Evolutionary conservation across 2,888 invertebrate species (phyloP), one percentile per base, ranked within the genome.

Genomic region (Girardia tigrina): DNA sequence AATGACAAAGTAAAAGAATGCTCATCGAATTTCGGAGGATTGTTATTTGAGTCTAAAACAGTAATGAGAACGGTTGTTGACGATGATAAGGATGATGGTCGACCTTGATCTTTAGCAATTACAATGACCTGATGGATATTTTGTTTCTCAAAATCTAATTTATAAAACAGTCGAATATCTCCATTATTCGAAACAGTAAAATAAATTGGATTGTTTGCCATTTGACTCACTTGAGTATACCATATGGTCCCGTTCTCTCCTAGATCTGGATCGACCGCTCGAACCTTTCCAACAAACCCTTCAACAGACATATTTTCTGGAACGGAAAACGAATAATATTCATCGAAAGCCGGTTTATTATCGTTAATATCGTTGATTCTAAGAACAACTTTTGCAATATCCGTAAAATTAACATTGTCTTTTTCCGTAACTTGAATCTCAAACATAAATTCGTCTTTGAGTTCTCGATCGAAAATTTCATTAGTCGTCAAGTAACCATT

Each of bases 401-500:
- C 56, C 6, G 56, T 56, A n/a, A 56, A 56, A 56, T 56, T 56
- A 4, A n/a, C 4, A n/a, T 56, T 56, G 23, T 56, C 56, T n/a
- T 56, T 56, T n/a, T 56, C 56, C n/a, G 23, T 16, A 2, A 56
- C 56, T 56, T 56, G 56, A 56, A 56, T 23, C n/a, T 56, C 56
- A 56, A 56, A 56, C 56, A n/a, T 2, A n/a, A 20, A 56, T 56
- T 56, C 56, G 23, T 56, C 56, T 23, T 56, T 56, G 56, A n/a
- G n/a, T 56, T 56, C 56, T 56, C 56, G 4, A n/a, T 56, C 56
- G n/a, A 56, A 56, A n/a, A 56, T 56, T 56, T 56, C 56, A n/a
- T 56, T 56, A 20, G 56, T 56, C n/a, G 56, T 56, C n/a, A 56
- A 56, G 4, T 56, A 16, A 16, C 56, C 56, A 56, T 16, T 16